Conservation (phyloP, 2,797 vertebrate species). For the Myotis vivesi region DNA sequence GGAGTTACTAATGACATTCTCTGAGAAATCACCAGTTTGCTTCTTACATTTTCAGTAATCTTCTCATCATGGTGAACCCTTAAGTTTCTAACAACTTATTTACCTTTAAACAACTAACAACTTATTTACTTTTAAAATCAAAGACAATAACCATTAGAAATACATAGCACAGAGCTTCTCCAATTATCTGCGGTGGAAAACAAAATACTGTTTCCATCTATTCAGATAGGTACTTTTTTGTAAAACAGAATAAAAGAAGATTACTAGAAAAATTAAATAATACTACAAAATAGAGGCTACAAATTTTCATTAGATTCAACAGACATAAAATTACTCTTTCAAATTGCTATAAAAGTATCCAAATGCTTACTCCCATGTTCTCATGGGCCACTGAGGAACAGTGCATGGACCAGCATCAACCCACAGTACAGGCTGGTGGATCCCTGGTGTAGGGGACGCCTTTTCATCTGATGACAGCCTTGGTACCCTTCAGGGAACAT, state of each 20-base stretch:
- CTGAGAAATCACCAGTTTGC: neutral
- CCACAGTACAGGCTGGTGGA: too few species aligned
- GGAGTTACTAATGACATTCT: neutral
- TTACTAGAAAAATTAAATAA: neutral
- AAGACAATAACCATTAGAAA: neutral
- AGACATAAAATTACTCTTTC: neutral
- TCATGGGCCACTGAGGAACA: neutral
- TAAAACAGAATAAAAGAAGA: constrained; percentile 7
- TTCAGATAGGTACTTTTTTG: neutral
- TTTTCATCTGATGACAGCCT: neutral
- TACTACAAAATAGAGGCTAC: neutral
- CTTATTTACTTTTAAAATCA: neutral
- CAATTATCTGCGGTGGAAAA: neutral
- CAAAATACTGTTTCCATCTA: neutral
- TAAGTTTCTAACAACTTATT: neutral
- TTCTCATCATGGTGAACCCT: neutral
- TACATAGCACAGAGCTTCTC: neutral
- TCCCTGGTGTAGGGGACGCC: accelerated
- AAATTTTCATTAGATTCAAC: neutral
- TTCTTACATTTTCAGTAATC: neutral
- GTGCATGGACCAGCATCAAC: neutral
- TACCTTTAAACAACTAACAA: neutral
- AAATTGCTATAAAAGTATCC: neutral
- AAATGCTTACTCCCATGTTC: neutral
- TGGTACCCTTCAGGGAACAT: neutral